Percentiles rank a stretch among this genome's conserved stretches.
Conservation (phyloP, 1,140 invertebrate species). For the Branchinecta lindahli region DNA sequence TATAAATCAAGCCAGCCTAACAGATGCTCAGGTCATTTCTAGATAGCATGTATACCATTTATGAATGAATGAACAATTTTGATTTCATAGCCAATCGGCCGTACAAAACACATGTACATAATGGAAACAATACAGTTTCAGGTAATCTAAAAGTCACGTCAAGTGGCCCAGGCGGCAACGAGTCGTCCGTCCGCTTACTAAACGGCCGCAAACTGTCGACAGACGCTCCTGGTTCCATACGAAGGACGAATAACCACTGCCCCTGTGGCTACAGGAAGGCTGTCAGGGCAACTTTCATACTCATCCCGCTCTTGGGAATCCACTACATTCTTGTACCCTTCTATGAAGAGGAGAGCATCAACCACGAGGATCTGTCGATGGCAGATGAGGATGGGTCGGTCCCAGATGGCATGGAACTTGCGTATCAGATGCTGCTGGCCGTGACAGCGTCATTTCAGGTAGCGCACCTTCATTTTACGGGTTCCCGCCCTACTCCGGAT, state of each 20-base stretch:
- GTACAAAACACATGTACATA: too few relatives aligned
- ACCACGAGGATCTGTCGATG: neutral
- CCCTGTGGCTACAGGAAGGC: conserved; percentile 5
- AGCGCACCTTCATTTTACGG: conserved; percentile 25
- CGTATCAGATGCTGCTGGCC: conserved; percentile 69
- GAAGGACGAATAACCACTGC: neutral
- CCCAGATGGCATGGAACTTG: conserved; percentile 43
- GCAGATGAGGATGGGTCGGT: neutral
- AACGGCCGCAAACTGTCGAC: too few relatives aligned
- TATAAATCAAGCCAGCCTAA: too few relatives aligned
- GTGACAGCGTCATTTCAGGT: conserved; percentile 77
- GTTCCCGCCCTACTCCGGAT: neutral
- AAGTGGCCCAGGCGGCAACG: too few relatives aligned
- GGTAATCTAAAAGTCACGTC: too few relatives aligned
- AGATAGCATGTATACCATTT: too few relatives aligned
- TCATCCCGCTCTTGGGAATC: conserved; percentile 41
- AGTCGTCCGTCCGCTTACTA: too few relatives aligned
- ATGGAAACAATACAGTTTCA: too few relatives aligned
- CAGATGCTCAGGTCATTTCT: too few relatives aligned
- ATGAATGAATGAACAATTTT: too few relatives aligned
- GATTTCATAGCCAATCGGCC: too few relatives aligned
- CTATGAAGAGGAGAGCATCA: conserved; percentile 30
- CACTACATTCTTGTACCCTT: conserved; percentile 39
- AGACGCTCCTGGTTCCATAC: too few relatives aligned
- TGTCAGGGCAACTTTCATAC: conserved; percentile 39